Evolutionary conservation across 2,888 invertebrate genomes (phyloP).

Genomic region (Cantharis nigra): DNA sequence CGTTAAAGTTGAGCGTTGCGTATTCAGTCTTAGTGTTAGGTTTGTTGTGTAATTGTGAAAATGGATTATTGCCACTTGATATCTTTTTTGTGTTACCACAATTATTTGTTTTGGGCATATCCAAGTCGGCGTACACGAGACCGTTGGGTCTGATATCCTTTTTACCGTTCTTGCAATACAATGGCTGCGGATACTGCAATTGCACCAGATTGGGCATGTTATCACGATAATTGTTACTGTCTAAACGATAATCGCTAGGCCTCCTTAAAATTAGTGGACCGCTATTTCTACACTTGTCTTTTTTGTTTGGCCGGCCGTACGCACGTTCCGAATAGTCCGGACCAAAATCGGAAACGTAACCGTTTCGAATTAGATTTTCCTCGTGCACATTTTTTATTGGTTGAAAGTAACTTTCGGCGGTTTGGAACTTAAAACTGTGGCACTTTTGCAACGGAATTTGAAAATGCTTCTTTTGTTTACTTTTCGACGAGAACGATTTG

Average conservation of each 20-base stretch:
- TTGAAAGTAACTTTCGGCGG: constrained; percentile 65
- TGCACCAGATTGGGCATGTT: constrained; percentile 52
- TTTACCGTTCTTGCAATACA: constrained; percentile 40
- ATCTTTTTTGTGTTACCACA: constrained; percentile 30
- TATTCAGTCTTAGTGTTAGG: constrained; percentile 62
- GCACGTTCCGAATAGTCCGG: constrained; percentile 43
- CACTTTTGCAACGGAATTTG: constrained; percentile 69
- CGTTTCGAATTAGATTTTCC: constrained; percentile 54
- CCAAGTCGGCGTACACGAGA: constrained; percentile 57
- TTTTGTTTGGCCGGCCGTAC: constrained; percentile 37
- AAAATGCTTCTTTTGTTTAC: constrained; percentile 63
- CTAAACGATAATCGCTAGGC: constrained; percentile 48
- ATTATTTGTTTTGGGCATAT: constrained; percentile 48
- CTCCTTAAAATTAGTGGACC: constrained; percentile 51
- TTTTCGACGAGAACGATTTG: constrained; percentile 53
- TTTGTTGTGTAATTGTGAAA: constrained; percentile 43
- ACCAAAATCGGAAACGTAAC: constrained; percentile 51
- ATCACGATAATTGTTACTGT: constrained; percentile 49
- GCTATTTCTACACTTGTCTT: constrained; percentile 49
- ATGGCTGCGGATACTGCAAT: constrained; percentile 55
- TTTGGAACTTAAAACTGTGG: constrained; percentile 63
- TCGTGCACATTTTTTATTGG: constrained; percentile 66
- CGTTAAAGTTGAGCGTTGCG: constrained; percentile 69
- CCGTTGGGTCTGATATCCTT: constrained; percentile 48
- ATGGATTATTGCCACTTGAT: constrained; percentile 14